These are phyloP conservation scores for Monoplex corrugatus DNA, from an alignment of 2,888 invertebrate species.

Conservation along the genomic window DNA sequence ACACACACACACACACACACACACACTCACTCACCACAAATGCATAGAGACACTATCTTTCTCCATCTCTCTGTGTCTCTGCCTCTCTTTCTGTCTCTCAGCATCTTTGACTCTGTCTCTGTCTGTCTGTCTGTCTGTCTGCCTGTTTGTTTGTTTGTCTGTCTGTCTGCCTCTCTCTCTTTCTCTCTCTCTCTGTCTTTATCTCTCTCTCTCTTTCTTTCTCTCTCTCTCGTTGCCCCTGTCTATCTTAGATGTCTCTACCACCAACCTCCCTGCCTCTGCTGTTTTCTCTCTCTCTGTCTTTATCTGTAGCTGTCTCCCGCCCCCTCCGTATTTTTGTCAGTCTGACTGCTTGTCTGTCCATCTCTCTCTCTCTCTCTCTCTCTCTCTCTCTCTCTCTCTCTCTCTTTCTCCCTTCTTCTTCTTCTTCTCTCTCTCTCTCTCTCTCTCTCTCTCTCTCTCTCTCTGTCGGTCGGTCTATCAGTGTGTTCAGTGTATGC, in stretches of 20 bases:
- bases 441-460: constrained; percentile 5
- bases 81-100: neutral
- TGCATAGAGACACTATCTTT: too few relatives aligned
- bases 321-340: neutral
- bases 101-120: neutral
- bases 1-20: too few relatives aligned
- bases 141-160: too few relatives aligned
- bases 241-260: too few relatives aligned
- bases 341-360: too few relatives aligned
- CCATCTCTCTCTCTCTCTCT: neutral
- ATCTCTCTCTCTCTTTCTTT: neutral
- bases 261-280: too few relatives aligned
- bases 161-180: too few relatives aligned
- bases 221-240: neutral
- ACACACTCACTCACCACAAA: too few relatives aligned
- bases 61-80: too few relatives aligned
- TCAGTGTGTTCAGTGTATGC: neutral
- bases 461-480: neutral
- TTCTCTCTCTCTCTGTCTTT: neutral
- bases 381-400: neutral
- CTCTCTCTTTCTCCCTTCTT: neutral
- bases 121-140: too few relatives aligned
- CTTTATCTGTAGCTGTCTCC: too few relatives aligned
- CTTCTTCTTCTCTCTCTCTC: neutral
- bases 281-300: too few relatives aligned